These are phyloP conservation scores for Paragorgia papillata DNA, from an alignment of 92 coral and sea anemone genomes.

Conservation along the genomic window DNA sequence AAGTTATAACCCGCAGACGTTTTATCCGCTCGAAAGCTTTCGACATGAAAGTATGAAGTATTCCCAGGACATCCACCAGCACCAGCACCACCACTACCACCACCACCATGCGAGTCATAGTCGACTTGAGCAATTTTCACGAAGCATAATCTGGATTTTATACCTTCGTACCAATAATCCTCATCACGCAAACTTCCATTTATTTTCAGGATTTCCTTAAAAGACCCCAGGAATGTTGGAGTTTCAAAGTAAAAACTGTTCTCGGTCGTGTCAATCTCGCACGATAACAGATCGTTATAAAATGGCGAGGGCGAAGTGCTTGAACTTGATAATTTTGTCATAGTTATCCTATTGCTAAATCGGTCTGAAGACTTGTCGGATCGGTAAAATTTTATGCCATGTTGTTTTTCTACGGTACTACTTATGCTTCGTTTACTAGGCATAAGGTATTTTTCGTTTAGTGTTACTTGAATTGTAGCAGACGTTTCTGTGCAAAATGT, in stretches of 20 bases:
- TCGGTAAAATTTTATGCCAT: slow-evolving; percentile 1
- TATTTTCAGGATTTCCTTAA: not conserved
- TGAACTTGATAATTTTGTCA: not conserved
- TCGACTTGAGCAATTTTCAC: slow-evolving; percentile 1
- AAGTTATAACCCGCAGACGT: not conserved
- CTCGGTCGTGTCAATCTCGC: not conserved
- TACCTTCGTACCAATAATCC: not conserved
- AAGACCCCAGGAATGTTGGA: not conserved
- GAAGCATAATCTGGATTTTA: slow-evolving; percentile 1
- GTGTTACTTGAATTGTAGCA: slow-evolving; percentile 11
- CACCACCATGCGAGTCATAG: no score
- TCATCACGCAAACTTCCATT: no score
- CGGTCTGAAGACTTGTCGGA: not conserved
- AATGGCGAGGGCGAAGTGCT: not conserved
- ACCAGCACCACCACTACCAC: no score
- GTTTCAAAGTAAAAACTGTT: slow-evolving; percentile 7
- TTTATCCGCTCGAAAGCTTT: not conserved
- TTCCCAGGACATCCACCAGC: not conserved
- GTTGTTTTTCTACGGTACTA: not conserved
- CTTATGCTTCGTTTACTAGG: not conserved
- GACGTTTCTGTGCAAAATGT: slow-evolving; percentile 10
- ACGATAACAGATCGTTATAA: not conserved
- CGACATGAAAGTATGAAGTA: slow-evolving; percentile 3
- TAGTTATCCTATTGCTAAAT: slow-evolving; percentile 3
- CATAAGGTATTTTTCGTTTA: not conserved